phyloP scores from a whole-genome alignment of 30 jellyfish, hydroid and myxozoan genomes.

The Aurelia aurita complex sp. Pacific region DNA sequence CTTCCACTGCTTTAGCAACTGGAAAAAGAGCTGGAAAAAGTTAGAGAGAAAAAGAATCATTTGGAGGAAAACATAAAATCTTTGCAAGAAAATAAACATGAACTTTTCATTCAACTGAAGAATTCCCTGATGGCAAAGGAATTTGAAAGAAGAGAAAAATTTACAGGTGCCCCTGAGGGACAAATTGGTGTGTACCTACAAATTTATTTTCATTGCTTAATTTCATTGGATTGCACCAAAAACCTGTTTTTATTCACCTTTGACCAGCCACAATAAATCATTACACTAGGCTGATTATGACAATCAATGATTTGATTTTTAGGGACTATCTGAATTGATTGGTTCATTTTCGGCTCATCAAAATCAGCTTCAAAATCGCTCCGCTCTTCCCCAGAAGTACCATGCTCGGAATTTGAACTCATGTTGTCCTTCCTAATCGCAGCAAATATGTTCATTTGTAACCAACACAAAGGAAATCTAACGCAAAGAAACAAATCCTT shows the following conservation, averaged over 20 bases:
- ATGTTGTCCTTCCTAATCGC: neutral
- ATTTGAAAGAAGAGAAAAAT: slow-evolving; percentile 30
- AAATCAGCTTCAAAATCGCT: slow-evolving; percentile 1
- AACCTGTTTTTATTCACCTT: too few species aligned
- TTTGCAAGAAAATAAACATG: slow-evolving; percentile 53
- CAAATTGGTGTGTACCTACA: too few species aligned
- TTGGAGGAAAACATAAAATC: slow-evolving; percentile 21
- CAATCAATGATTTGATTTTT: too few species aligned
- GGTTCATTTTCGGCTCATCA: neutral
- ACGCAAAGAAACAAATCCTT: too few species aligned
- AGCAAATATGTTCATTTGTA: too few species aligned
- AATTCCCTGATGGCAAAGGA: slow-evolving; percentile 59
- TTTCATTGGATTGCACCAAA: too few species aligned
- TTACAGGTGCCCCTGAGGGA: neutral
- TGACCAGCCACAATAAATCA: too few species aligned
- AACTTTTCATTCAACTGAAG: slow-evolving; percentile 32
- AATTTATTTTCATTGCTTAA: too few species aligned
- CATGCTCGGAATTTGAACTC: neutral
- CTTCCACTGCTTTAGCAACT: slow-evolving; percentile 10
- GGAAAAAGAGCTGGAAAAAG: slow-evolving; percentile 15
- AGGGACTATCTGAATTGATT: too few species aligned
- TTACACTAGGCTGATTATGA: too few species aligned
- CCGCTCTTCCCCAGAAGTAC: neutral
- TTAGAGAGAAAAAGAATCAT: slow-evolving; percentile 9
- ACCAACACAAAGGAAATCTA: too few species aligned